phyloP scores from a whole-genome alignment of 2,888 invertebrate species.

The Ennomos fuscantarius region DNA sequence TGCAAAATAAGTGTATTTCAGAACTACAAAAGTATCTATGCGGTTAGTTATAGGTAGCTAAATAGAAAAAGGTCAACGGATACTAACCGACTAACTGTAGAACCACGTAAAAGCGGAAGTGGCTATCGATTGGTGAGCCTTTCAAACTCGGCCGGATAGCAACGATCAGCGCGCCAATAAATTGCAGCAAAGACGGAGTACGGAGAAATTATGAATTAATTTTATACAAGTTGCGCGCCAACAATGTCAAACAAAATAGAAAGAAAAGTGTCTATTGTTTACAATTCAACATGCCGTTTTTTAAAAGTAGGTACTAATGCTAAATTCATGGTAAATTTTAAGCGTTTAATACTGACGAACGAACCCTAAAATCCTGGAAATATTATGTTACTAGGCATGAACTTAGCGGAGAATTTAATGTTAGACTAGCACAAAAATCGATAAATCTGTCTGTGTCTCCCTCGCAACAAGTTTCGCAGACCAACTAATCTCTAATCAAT shows the following conservation, averaged over 20 bases:
- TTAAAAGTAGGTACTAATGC: no score
- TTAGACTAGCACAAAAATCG: constrained; percentile 17
- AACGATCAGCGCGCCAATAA: constrained; percentile 46
- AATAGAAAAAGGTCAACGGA: constrained; percentile 66
- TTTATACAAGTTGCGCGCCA: constrained; percentile 22
- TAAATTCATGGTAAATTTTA: not conserved
- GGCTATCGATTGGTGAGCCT: not conserved
- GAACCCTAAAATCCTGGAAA: not conserved
- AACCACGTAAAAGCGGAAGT: constrained; percentile 20
- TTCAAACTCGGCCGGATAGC: constrained; percentile 47
- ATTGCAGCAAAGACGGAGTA: constrained; percentile 28
- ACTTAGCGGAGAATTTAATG: no score
- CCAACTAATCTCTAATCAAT: constrained; percentile 35
- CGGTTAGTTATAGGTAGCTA: no score
- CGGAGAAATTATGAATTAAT: constrained; percentile 14
- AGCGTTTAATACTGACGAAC: not conserved
- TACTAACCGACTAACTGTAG: constrained; percentile 50
- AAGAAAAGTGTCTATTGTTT: constrained; percentile 16
- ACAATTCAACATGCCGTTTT: constrained; percentile 16
- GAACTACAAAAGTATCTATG: no score
- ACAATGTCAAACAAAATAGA: constrained; percentile 16
- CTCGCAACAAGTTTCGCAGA: constrained; percentile 21
- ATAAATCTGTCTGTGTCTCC: constrained; percentile 27
- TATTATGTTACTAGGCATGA: no score
- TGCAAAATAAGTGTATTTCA: no score